Evolutionary conservation across 1,140 invertebrate species (phyloP).

Genomic region (Drosophila takahashii): DNA sequence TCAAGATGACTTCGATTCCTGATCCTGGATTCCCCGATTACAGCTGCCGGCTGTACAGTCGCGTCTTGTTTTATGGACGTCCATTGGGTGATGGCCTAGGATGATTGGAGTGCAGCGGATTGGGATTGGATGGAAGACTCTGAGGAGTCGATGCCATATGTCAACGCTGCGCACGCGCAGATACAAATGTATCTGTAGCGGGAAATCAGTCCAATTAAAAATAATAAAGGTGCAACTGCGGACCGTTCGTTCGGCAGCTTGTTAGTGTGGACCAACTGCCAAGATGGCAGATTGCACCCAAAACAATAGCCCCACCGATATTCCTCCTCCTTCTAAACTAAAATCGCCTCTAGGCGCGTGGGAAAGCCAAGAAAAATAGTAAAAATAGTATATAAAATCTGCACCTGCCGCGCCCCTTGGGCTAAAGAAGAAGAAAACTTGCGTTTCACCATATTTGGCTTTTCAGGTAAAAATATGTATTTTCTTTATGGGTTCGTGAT

Average conservation of each 20-base stretch:
- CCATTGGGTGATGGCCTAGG: conserved; percentile 70
- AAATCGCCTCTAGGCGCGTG: conserved; percentile 47
- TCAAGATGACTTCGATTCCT: conserved; percentile 41
- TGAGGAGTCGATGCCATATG: conserved; percentile 52
- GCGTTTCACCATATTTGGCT: conserved; percentile 42
- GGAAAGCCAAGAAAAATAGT: conserved; percentile 49
- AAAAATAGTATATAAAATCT: conserved; percentile 12
- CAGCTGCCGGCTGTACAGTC: conserved; percentile 27
- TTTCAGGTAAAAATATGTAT: conserved; percentile 16
- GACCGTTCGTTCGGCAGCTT: conserved; percentile 50
- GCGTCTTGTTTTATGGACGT: conserved; percentile 8
- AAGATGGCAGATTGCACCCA: conserved; percentile 75
- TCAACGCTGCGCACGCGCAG: conserved; percentile 59
- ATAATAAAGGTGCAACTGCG: conserved; percentile 73
- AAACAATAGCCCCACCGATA: conserved; percentile 58
- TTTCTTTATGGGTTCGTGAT: conserved; percentile 59
- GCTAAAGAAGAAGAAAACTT: conserved; percentile 5
- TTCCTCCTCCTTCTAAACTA: conserved; percentile 8
- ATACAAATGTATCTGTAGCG: conserved; percentile 78
- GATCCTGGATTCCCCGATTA: conserved; percentile 9
- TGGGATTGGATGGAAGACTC: conserved; percentile 6
- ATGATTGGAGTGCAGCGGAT: conserved; percentile 57
- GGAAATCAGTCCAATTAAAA: conserved; percentile 81
- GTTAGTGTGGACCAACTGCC: conserved; percentile 58
- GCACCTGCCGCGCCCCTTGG: conserved; percentile 67